Base-by-base conservation (phyloP, 2,888 invertebrate species). In the Ferrisia virgata region DNA sequence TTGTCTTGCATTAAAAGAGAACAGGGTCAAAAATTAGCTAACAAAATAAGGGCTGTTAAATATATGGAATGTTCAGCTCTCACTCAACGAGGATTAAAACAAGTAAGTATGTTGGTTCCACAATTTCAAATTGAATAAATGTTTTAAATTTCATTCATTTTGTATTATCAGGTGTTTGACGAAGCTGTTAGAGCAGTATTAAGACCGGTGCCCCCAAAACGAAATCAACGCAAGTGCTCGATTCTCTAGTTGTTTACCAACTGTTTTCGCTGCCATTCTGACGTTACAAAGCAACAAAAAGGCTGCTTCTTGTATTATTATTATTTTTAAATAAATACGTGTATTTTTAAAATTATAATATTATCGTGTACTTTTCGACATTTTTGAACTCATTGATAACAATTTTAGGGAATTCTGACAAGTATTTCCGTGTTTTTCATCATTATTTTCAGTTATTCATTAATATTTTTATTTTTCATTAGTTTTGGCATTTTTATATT, bases 61-160 rank as follows among this genome's bases (percentile, higher is more conserved):
- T 99, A 99, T 89, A 96, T 99, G 94, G 99, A 99, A 91, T 99
- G 99, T 90, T 99, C 99, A 84, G 99, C 99, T 85, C 91, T 99
- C 87, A 99, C 99, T 87, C 99, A 99, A 90, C 93, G 98, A 88
- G 99, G 99, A 86, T 92, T 99, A 85, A 97, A 98, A 90, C 96
- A 97, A 92, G 91, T 91, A 43, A 85, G 69, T 69, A 33, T 47
- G 53, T 78, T 69, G n/a, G n/a, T n/a, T n/a, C n/a, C n/a, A n/a
- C n/a, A n/a, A n/a, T 43, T 13, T 8, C 13, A 1, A 76, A 13
- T 76, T 76, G 76, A 36, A 9, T n/a, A n/a, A 6, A 11, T 53
- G 5, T 6, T 53, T 22, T 69, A 25, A 2, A 69, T 8, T 69
- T 13, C 28, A 25, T 43, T 43, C 11, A 80, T 22, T 3, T n/a